Percentiles rank a stretch among this genome's conserved stretches.
Evolutionary conservation across 35 echinoderm and acorn worm genomes (phyloP).

Genomic region (Holothuria glaberrima): DNA sequence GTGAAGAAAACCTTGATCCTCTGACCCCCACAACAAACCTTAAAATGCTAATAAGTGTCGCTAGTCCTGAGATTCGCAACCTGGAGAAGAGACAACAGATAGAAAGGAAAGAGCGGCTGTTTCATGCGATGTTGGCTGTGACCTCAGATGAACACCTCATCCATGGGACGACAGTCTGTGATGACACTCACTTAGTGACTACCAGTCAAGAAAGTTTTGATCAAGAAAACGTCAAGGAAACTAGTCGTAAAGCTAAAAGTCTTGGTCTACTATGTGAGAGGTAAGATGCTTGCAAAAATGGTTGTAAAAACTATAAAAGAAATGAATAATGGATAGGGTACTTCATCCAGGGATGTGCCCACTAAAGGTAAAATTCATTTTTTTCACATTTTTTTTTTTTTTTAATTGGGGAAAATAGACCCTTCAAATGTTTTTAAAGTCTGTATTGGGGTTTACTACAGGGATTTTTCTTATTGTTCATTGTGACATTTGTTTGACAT

Average conservation of each 20-base stretch:
- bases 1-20: slow-evolving; percentile 43
- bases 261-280: slow-evolving; percentile 92
- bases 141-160: slow-evolving; percentile 57
- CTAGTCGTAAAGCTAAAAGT: slow-evolving; percentile 85
- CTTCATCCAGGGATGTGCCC: no score
- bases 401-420: no score
- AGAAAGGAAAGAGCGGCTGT: slow-evolving; percentile 69
- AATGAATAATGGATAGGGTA: no score
- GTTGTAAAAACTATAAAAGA: no score
- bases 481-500: no score
- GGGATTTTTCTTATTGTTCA: no score
- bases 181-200: not conserved
- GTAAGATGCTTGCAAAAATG: slow-evolving; percentile 41
- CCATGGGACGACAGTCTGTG: not conserved
- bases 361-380: no score
- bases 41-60: slow-evolving; percentile 80
- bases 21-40: slow-evolving; percentile 96
- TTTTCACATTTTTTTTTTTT: no score
- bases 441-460: no score
- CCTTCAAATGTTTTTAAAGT: no score
- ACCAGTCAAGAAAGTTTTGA: not conserved
- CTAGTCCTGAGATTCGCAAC: slow-evolving; percentile 83
- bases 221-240: slow-evolving; percentile 67
- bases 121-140: slow-evolving; percentile 67
- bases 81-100: slow-evolving; percentile 77